Percentiles rank a stretch among this genome's conserved stretches.
Evolutionary conservation across 2,113 vertebrate genomes (phyloP).

Genomic region (Gobius niger): DNA sequence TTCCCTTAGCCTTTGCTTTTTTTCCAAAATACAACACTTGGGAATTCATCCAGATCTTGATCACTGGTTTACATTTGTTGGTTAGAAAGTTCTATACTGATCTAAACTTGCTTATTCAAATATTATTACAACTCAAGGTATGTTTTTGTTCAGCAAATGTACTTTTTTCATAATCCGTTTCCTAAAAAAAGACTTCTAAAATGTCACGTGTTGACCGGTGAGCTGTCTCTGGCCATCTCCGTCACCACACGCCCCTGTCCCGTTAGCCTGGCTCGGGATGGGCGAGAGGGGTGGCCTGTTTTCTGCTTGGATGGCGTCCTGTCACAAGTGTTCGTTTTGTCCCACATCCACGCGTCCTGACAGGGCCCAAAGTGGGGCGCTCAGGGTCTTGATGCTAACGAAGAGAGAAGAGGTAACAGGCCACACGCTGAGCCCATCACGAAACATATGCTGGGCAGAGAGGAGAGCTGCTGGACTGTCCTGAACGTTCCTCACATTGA

Average conservation of each 20-base stretch:
- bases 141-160: background rate
- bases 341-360: conserved; percentile 52
- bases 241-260: conserved; percentile 43
- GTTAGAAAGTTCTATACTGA: too few species aligned
- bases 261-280: conserved; percentile 16
- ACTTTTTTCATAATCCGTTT: too few species aligned
- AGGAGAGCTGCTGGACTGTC: background rate
- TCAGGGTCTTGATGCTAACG: conserved; percentile 49
- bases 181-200: too few species aligned
- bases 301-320: conserved; percentile 74
- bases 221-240: conserved; percentile 77
- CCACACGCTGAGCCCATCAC: conserved; percentile 17
- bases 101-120: too few species aligned
- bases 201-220: conserved; percentile 23
- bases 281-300: conserved; percentile 58
- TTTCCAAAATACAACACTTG: too few species aligned
- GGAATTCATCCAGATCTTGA: too few species aligned
- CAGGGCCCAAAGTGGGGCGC: conserved; percentile 55
- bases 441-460: conserved; percentile 3
- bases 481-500: background rate
- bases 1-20: too few species aligned
- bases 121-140: background rate
- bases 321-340: conserved; percentile 72
- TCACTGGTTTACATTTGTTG: too few species aligned
- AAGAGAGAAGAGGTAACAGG: conserved; percentile 47